phyloP scores from a whole-genome alignment of 2,888 invertebrate genomes.

The Pollenia labialis region DNA sequence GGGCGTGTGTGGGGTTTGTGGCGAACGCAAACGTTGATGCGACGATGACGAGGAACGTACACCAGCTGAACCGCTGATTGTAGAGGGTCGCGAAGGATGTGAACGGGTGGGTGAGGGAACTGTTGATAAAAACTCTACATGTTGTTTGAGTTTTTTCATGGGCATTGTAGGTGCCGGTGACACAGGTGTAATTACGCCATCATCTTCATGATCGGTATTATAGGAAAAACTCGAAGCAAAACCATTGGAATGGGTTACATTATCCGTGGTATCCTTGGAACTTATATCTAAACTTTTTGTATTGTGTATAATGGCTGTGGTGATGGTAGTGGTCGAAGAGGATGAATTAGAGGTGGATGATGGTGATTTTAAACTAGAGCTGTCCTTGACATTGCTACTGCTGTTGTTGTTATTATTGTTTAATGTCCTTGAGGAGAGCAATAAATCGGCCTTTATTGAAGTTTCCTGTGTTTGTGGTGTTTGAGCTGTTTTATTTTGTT shows the following conservation, averaged over 20 bases:
- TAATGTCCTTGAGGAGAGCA: slow-evolving; percentile 51
- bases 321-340: slow-evolving; percentile 68
- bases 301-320: slow-evolving; percentile 67
- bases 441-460: slow-evolving; percentile 24
- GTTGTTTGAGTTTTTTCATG: slow-evolving; percentile 81
- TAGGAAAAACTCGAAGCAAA: slow-evolving; percentile 76
- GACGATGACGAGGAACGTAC: slow-evolving; percentile 60
- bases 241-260: slow-evolving; percentile 70
- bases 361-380: slow-evolving; percentile 62
- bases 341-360: slow-evolving; percentile 64
- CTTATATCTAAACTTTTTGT: slow-evolving; percentile 47
- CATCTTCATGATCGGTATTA: slow-evolving; percentile 77
- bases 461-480: slow-evolving; percentile 26
- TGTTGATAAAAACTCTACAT: slow-evolving; percentile 80
- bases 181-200: slow-evolving; percentile 71
- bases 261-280: slow-evolving; percentile 57
- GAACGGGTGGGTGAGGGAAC: slow-evolving; percentile 76
- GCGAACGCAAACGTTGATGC: slow-evolving; percentile 65
- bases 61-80: slow-evolving; percentile 10
- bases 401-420: slow-evolving; percentile 36
- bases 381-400: slow-evolving; percentile 60
- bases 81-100: slow-evolving; percentile 53
- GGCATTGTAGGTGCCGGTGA: slow-evolving; percentile 75
- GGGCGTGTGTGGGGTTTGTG: slow-evolving; percentile 74
- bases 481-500: slow-evolving; percentile 38